Evolutionary conservation across 2,888 invertebrate genomes (phyloP).

Genomic region (Drosophila peninsularis): DNA sequence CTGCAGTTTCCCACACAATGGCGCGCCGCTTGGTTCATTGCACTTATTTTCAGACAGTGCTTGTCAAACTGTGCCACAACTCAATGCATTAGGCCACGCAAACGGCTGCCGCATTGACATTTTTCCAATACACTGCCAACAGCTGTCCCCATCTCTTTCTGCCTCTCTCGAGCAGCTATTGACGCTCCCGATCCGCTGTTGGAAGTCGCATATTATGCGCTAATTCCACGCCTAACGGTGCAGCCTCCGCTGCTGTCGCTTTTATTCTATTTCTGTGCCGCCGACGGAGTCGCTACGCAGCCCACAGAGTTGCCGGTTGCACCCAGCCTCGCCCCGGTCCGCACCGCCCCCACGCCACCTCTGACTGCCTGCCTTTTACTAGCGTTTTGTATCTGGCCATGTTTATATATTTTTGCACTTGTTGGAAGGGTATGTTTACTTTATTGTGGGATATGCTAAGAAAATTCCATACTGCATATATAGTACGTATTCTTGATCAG

Average conservation of each 20-base stretch:
- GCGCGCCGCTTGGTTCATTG: constrained; percentile 55
- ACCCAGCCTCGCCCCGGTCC: background rate
- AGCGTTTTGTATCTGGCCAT: constrained; percentile 35
- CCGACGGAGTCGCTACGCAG: constrained; percentile 66
- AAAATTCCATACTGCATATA: too few species aligned
- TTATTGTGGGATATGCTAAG: too few species aligned
- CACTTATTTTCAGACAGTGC: constrained; percentile 40
- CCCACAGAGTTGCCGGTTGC: constrained; percentile 45
- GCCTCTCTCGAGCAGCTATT: background rate
- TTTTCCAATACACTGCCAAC: constrained; percentile 46
- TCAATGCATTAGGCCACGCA: constrained; percentile 29
- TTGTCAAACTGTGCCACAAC: constrained; percentile 58
- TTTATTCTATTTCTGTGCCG: constrained; percentile 76
- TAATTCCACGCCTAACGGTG: constrained; percentile 74
- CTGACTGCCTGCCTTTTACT: constrained; percentile 7
- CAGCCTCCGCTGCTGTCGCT: constrained; percentile 74
- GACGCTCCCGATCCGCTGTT: constrained; percentile 56
- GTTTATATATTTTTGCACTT: constrained; percentile 10
- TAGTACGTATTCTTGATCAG: too few species aligned
- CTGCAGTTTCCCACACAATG: constrained; percentile 9
- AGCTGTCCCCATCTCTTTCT: background rate
- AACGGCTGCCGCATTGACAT: constrained; percentile 45
- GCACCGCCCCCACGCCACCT: background rate
- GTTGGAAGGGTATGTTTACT: background rate
- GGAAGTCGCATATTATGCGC: constrained; percentile 70